Evolutionary conservation across 1,140 invertebrate species (phyloP).

Genomic region (Lasaia peninsularis): DNA sequence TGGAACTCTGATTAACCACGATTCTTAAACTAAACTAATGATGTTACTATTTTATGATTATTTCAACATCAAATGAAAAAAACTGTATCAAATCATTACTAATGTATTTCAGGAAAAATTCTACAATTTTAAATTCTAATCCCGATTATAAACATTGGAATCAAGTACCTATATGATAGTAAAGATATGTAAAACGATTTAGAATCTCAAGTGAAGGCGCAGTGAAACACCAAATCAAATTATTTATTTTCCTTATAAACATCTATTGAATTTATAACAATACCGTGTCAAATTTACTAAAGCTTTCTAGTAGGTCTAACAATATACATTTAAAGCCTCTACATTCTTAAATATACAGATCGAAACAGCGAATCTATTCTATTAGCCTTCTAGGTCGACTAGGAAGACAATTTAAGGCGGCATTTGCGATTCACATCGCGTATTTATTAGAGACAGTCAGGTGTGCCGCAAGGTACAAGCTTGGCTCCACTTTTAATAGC

Average conservation of each 20-base stretch:
- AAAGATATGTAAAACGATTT: too few species aligned
- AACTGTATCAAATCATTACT: too few species aligned
- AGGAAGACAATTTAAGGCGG: conserved; percentile 38
- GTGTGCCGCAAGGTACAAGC: conserved; percentile 42
- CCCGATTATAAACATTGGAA: too few species aligned
- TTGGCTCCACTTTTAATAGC: conserved; percentile 34
- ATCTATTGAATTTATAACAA: not conserved
- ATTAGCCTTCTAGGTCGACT: conserved; percentile 27
- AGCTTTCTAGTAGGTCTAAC: not conserved
- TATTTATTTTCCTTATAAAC: not conserved
- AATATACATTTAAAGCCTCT: not conserved
- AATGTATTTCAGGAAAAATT: too few species aligned
- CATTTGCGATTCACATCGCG: conserved; percentile 49
- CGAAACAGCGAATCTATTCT: conserved; percentile 27
- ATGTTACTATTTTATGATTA: too few species aligned
- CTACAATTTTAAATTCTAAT: too few species aligned
- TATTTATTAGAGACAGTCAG: conserved; percentile 35
- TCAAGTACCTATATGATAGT: too few species aligned
- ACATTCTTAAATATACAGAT: conserved; percentile 22
- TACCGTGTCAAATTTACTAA: not conserved
- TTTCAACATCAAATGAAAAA: too few species aligned
- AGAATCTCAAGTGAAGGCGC: too few species aligned
- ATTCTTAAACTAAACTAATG: too few species aligned
- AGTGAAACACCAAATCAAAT: not conserved
- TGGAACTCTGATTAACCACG: too few species aligned